A percentile compares a stretch with the other conserved stretches of the same genome.
Evolutionary conservation across 2,113 vertebrate genomes (phyloP).

Genomic region (Toxostoma redivivum): DNA sequence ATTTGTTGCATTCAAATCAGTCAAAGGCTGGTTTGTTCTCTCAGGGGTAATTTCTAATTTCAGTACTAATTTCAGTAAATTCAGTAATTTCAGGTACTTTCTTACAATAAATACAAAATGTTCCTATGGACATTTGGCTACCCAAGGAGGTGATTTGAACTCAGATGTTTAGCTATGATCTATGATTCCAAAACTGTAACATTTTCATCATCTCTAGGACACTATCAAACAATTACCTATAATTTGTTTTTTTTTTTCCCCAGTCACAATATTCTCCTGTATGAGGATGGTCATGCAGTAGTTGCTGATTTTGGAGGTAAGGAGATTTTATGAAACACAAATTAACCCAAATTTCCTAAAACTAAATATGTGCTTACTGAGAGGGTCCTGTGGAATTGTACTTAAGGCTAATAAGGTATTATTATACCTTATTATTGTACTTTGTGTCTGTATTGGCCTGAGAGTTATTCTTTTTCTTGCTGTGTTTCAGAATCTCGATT

Average conservation of each 20-base stretch:
- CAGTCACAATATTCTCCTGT: slow-evolving; percentile 95
- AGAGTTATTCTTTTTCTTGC: not conserved
- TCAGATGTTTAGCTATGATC: not conserved
- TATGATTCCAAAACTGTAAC: not conserved
- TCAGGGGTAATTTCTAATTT: no score
- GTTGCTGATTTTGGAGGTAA: slow-evolving; percentile 96
- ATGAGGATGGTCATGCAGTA: slow-evolving; percentile 92
- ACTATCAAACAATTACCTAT: not conserved
- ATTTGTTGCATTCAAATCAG: not conserved
- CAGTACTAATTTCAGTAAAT: no score
- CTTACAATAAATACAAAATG: not conserved
- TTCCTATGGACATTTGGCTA: not conserved
- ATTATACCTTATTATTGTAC: no score
- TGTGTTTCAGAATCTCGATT: slow-evolving; percentile 87
- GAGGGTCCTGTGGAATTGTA: not conserved
- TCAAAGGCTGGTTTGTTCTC: not conserved
- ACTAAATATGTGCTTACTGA: not conserved
- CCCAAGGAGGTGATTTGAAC: not conserved
- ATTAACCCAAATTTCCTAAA: not conserved
- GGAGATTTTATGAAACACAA: not conserved
- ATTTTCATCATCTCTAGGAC: not conserved
- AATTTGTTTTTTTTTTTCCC: not conserved
- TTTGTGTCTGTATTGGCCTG: not conserved
- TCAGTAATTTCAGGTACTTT: no score
- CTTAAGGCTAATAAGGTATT: no score